Evolutionary conservation across 1,140 invertebrate genomes (phyloP), one percentile per base, ranked within the genome.

Genomic region (Lasioglossum albipes): DNA sequence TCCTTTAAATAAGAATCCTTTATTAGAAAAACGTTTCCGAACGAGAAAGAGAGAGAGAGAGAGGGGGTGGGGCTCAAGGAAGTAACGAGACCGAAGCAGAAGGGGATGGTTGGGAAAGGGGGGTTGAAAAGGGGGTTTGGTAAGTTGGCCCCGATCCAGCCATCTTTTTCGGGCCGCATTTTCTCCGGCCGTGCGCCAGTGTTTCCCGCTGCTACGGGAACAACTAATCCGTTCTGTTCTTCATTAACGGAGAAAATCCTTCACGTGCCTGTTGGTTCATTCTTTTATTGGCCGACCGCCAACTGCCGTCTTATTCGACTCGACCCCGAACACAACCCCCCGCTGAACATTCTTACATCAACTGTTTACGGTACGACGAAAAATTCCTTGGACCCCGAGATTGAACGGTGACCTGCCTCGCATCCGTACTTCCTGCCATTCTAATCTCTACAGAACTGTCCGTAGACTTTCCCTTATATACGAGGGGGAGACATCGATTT

Each of bases 121-220:
- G 12, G 49, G 12, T 0, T 3, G 49, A 52, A 12, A 13, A 12
- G 13, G 16, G 13, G 3, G 16, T 13, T 16, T 16, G 71, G 36
- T 74, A 20, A n/a, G n/a, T 75, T 89, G 88, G 89, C 87, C 45
- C 18, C 27, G 57, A 45, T 88, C 87, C 88, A 89, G 84, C 84
- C 78, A 75, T 80, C 73, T 85, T 80, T 75, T 66, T 62, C 20
- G 49, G 54, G 0, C n/a, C 42, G 74, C 70, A 69, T 45, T 65
- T 22, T 22, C 41, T 42, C 36, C 79, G 62, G 45, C 62, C 57
- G 59, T 20, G 54, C 61, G 57, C 66, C 79, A 57, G 71, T 82
- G 77, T 68, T 81, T 65, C 18, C 67, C 67, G 66, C 77, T 72
- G 59, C 62, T 49, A 9, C 49, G 16, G 62, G 68, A 72, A 82